Conservation (phyloP, 1,140 invertebrate genomes). For the Steinernema feltiae region DNA sequence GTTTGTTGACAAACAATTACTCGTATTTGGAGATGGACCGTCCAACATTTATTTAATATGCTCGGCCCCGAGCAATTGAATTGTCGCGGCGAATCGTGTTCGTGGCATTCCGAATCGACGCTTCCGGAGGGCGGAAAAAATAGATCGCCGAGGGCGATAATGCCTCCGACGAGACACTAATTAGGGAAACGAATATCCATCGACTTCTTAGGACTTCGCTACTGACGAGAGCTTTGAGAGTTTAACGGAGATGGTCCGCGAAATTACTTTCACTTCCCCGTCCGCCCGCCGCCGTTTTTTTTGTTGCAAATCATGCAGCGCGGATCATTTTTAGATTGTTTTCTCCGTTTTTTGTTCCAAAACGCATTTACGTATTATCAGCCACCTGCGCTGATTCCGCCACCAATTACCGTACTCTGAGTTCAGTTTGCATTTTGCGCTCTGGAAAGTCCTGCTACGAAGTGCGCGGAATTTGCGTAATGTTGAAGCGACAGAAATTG, state of each 20-base stretch:
- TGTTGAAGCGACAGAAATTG: not conserved
- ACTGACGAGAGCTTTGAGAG: not conserved
- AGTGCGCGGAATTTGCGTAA: not conserved
- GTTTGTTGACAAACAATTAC: slow-evolving; percentile 12
- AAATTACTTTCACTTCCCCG: no score
- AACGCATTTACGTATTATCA: no score
- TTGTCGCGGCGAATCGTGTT: not conserved
- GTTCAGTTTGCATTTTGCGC: not conserved
- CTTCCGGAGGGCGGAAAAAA: slow-evolving; percentile 10
- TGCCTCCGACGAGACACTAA: not conserved
- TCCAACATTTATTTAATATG: not conserved
- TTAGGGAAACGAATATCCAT: not conserved
- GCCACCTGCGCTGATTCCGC: no score
- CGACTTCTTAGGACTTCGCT: not conserved
- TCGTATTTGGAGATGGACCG: not conserved
- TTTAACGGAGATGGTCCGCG: no score
- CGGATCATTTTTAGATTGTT: no score
- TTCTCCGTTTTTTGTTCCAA: no score
- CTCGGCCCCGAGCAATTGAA: not conserved
- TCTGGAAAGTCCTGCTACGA: not conserved
- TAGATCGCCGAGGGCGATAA: slow-evolving; percentile 2
- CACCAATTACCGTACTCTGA: no score
- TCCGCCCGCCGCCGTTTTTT: no score
- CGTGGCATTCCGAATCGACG: not conserved
- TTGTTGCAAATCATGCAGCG: no score